Conservation (phyloP, 2,888 invertebrate species). For the Cartodere bifasciata region DNA sequence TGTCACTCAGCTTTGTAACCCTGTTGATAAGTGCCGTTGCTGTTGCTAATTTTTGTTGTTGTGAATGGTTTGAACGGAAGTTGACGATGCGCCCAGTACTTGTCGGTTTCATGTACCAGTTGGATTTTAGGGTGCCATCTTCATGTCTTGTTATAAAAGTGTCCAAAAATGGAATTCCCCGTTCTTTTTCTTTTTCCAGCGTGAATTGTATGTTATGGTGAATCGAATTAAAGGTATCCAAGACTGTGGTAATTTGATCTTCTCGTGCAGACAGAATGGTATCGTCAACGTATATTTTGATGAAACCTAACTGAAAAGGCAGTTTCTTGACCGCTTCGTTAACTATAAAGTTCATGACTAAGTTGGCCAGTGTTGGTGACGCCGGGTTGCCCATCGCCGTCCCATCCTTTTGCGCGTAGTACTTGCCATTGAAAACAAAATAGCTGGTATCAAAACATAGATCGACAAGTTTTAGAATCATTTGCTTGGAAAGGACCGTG, state of each 20-base stretch:
- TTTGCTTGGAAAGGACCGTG: slow-evolving; percentile 4
- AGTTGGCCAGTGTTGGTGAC: slow-evolving; percentile 7
- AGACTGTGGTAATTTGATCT: slow-evolving; percentile 3
- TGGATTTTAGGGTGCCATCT: too few relatives aligned
- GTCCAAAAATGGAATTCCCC: too few relatives aligned
- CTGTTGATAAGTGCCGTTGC: not conserved
- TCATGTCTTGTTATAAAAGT: too few relatives aligned
- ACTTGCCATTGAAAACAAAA: slow-evolving; percentile 7
- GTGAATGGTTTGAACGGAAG: too few relatives aligned
- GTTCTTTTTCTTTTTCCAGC: slow-evolving; percentile 4
- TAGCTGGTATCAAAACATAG: slow-evolving; percentile 10
- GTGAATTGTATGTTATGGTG: slow-evolving; percentile 6
- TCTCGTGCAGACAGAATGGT: slow-evolving; percentile 6
- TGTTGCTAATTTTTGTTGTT: slow-evolving; percentile 1
- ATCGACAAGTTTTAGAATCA: slow-evolving; percentile 6
- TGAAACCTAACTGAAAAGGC: slow-evolving; percentile 3
- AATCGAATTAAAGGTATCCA: slow-evolving; percentile 5
- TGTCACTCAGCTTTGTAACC: slow-evolving; percentile 2
- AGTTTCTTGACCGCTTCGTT: slow-evolving; percentile 1
- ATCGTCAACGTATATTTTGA: slow-evolving; percentile 10
- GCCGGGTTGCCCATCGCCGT: slow-evolving; percentile 12
- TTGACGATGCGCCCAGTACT: too few relatives aligned
- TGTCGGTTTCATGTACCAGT: too few relatives aligned
- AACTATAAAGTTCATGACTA: slow-evolving; percentile 9
- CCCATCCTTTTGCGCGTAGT: slow-evolving; percentile 8